A percentile compares a stretch with the other conserved stretches of the same genome.
Evolutionary conservation across 2,888 invertebrate genomes (phyloP).

Genomic region (Onthophagus sagittarius): DNA sequence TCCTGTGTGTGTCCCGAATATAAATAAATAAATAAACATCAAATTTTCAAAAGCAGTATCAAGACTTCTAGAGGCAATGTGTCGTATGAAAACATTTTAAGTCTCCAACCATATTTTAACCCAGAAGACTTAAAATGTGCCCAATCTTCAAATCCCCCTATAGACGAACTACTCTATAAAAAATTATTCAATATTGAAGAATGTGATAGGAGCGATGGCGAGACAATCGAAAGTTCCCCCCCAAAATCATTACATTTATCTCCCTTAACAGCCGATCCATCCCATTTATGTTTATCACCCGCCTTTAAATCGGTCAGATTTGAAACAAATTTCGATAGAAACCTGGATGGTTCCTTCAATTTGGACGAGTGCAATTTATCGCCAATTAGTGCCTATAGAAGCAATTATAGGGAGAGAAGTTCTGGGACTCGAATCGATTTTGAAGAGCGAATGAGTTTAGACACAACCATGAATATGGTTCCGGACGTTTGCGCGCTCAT

Average conservation of each 20-base stretch:
- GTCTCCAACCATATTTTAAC: constrained; percentile 58
- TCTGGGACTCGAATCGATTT: constrained; percentile 55
- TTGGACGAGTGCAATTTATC: constrained; percentile 31
- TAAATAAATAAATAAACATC: no score
- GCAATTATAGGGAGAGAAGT: constrained; percentile 39
- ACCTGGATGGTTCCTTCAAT: constrained; percentile 16
- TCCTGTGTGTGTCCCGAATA: no score
- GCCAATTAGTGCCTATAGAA: constrained; percentile 28
- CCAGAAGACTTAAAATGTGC: constrained; percentile 13
- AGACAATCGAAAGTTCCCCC: constrained; percentile 21
- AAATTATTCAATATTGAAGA: constrained; percentile 42
- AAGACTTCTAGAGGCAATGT: no score
- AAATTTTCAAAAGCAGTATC: no score
- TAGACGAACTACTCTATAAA: constrained; percentile 38
- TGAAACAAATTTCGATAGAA: constrained; percentile 13
- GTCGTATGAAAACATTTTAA: no score
- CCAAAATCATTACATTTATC: constrained; percentile 33
- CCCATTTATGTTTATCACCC: constrained; percentile 12
- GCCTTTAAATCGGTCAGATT: not conserved
- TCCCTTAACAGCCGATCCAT: constrained; percentile 35
- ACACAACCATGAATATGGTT: constrained; percentile 49
- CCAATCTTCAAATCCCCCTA: not conserved
- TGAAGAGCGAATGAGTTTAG: constrained; percentile 55
- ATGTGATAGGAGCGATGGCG: constrained; percentile 17
- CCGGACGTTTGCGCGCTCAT: constrained; percentile 41